These are phyloP conservation scores for Prenolepis imparis DNA, from an alignment of 2,888 invertebrate genomes.

Conservation along the genomic window DNA sequence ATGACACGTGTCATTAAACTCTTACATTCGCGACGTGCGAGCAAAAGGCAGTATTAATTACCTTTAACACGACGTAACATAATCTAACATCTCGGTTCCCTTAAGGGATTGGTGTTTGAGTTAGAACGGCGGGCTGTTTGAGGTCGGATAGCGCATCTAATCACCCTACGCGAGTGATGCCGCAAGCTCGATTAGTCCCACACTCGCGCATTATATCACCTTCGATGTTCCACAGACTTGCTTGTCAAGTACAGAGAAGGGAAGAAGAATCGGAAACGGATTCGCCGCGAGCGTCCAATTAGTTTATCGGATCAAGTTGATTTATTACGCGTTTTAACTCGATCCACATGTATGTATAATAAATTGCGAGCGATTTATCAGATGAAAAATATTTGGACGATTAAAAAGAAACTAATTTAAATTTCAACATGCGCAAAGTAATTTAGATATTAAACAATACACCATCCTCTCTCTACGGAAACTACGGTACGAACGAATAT, in stretches of 20 bases:
- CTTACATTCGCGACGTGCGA: slow-evolving; percentile 48
- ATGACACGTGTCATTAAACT: slow-evolving; percentile 32
- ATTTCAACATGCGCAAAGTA: slow-evolving; percentile 24
- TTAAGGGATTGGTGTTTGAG: slow-evolving; percentile 66
- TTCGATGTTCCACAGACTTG: slow-evolving; percentile 64
- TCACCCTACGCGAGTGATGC: slow-evolving; percentile 73
- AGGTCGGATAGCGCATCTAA: slow-evolving; percentile 77
- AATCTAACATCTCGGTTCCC: slow-evolving; percentile 71
- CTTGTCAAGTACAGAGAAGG: slow-evolving; percentile 37
- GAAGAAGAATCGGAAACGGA: slow-evolving; percentile 42
- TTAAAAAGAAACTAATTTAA: slow-evolving; percentile 40
- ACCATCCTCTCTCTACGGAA: not conserved
- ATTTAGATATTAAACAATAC: slow-evolving; percentile 30
- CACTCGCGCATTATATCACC: slow-evolving; percentile 55
- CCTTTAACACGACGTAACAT: slow-evolving; percentile 67
- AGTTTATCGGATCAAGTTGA: not conserved
- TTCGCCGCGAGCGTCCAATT: slow-evolving; percentile 6
- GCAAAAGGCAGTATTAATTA: slow-evolving; percentile 68
- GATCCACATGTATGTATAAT: not conserved
- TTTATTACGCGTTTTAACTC: not conserved
- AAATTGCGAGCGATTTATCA: not conserved
- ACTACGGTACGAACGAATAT: not conserved
- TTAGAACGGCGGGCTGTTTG: slow-evolving; percentile 73
- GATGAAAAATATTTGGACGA: not conserved
- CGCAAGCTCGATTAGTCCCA: slow-evolving; percentile 74